Conservation (phyloP, 2,113 vertebrate species). For the Elephas maximus region DNA sequence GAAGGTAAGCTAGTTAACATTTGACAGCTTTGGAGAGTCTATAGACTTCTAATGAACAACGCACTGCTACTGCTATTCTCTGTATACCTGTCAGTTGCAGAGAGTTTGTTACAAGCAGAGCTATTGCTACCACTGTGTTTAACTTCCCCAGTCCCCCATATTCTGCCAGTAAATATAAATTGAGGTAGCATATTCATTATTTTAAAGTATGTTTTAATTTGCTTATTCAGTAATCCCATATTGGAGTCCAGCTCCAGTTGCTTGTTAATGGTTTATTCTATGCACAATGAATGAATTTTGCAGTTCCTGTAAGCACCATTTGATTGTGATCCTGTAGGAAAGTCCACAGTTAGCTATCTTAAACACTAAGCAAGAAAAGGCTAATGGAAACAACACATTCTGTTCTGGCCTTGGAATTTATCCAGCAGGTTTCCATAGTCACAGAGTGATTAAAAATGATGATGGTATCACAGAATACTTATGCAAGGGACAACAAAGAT, state of each 20-base stretch:
- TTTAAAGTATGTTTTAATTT: conserved; percentile 85
- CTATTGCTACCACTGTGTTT: conserved; percentile 78
- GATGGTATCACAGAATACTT: conserved; percentile 83
- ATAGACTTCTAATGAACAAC: conserved; percentile 90
- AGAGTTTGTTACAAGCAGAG: conserved; percentile 79
- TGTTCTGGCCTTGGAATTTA: conserved; percentile 84
- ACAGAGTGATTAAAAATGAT: conserved; percentile 85
- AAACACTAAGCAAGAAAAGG: conserved; percentile 55
- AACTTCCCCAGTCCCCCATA: conserved; percentile 24
- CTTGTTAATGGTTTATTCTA: conserved; percentile 67
- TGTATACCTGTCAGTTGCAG: conserved; percentile 78
- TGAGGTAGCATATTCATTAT: conserved; percentile 80
- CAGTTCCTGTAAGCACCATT: conserved; percentile 36
- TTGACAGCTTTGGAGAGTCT: conserved; percentile 85
- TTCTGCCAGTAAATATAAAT: conserved; percentile 79
- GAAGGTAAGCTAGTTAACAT: conserved; percentile 89
- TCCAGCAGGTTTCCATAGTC: conserved; percentile 83
- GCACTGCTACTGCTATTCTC: conserved; percentile 79
- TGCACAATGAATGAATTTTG: conserved; percentile 61
- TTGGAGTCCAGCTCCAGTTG: conserved; percentile 73
- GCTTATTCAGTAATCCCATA: conserved; percentile 64
- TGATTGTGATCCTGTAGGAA: conserved; percentile 58
- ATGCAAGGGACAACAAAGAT: conserved; percentile 80
- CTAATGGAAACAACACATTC: conserved; percentile 83
- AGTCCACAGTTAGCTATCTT: conserved; percentile 65